Evolutionary conservation across 2,797 vertebrate species (phyloP).

Genomic region (Moxostoma hubbsi): DNA sequence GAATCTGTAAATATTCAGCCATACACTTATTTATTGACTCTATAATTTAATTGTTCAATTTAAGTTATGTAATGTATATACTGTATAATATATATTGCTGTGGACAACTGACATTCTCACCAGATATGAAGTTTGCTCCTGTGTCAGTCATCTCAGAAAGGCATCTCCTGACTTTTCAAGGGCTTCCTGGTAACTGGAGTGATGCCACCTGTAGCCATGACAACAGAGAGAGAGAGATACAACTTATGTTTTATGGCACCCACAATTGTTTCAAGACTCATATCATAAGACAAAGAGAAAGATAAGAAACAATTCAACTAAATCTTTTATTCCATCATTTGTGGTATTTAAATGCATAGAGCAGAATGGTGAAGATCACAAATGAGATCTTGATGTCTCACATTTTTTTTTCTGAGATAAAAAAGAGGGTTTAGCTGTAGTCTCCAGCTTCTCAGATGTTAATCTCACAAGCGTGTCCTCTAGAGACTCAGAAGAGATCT

Average conservation of each 20-base stretch:
- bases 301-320: neutral
- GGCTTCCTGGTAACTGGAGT: slow-evolving; percentile 49
- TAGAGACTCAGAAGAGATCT: no score
- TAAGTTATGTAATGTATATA: no score
- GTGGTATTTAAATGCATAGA: no score
- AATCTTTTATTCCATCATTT: neutral
- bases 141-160: slow-evolving; percentile 74
- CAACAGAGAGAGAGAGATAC: slow-evolving; percentile 26
- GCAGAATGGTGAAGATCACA: no score
- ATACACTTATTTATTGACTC: no score
- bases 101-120: slow-evolving; percentile 65
- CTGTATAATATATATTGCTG: neutral
- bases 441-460: no score
- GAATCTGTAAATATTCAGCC: no score
- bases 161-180: slow-evolving; percentile 59
- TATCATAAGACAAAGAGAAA: neutral
- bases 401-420: no score
- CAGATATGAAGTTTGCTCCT: slow-evolving; percentile 75
- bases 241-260: slow-evolving; percentile 61
- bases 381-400: no score
- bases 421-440: no score
- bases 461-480: no score
- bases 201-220: slow-evolving; percentile 66
- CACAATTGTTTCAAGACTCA: slow-evolving; percentile 16
- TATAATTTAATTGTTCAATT: no score